Base-by-base conservation (phyloP, 1,140 invertebrate genomes). In the Trachymyrmex cornetzi region DNA sequence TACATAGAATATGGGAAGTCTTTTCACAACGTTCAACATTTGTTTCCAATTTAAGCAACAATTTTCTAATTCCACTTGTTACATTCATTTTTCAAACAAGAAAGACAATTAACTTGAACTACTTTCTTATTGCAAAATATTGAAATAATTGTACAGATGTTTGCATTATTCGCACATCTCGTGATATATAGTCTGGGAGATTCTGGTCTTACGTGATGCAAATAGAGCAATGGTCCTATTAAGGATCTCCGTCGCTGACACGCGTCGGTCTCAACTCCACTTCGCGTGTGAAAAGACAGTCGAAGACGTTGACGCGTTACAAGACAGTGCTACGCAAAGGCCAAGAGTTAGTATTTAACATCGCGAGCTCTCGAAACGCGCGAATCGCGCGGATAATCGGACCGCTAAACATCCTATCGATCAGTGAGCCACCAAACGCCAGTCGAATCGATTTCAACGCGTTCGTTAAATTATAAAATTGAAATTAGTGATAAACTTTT, bases 261-360 rank as follows among this genome's bases (percentile, higher is more conserved):
- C 55, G 74, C 72, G 66, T 89, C 88, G 69, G 69, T 63, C 80
- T 85, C 59, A 88, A 88, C 88, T 87, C 14, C 14, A 27, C n/a
- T 38, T 72, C 57, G 61, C 64, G 69, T 59, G 85, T 75, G 85
- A 88, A 87, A 57, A 81, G 48, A 69, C 74, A 12, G 77, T 77
- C 82, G 84, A 85, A 84, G 89, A 74, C 53, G 66, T 85, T 86
- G 92, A 90, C 88, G 87, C 38, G 88, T 84, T 91, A 93, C 92
- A 93, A 93, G 92, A 93, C 92, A 89, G 87, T 81, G 87, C 66
- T 66, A 93, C 91, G 93, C 92, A 92, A 90, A 90, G 93, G 92
- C 89, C 91, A 93, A 87, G 84, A 86, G 85, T 89, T 19, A 82
- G 82, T 90, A 91, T 85, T 93, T 93, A 93, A 93, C 92, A 92